Percentiles rank a stretch among this genome's conserved stretches.
Evolutionary conservation across 2,797 vertebrate genomes (phyloP).

Genomic region (Catamblyrhynchus diadema): DNA sequence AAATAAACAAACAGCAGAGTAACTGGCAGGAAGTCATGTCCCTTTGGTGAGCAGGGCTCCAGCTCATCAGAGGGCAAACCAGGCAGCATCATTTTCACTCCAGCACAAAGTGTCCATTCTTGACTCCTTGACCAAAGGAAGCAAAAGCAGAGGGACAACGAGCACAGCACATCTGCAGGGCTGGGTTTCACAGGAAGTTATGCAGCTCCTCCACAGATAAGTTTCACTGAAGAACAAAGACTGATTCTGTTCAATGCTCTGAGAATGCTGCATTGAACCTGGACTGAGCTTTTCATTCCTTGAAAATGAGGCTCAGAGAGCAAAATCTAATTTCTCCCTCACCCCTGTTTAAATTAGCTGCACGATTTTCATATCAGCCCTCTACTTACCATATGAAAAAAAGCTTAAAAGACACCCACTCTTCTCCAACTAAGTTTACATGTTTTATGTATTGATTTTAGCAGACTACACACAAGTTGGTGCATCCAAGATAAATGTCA

Average conservation of each 20-base stretch:
- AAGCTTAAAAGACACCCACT: neutral
- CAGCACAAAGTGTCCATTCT: conserved; percentile 78
- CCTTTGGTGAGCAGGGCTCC: conserved; percentile 2
- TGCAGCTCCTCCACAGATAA: conserved; percentile 73
- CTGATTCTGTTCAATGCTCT: conserved; percentile 66
- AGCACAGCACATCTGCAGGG: conserved; percentile 66
- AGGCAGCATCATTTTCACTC: conserved; percentile 68
- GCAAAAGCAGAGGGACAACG: conserved; percentile 24
- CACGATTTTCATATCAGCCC: neutral
- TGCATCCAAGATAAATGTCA: neutral
- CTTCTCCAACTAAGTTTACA: neutral
- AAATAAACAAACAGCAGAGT: conserved; percentile 55
- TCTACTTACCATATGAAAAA: neutral
- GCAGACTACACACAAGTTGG: neutral
- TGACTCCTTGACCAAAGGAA: conserved; percentile 58
- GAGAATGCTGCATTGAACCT: conserved; percentile 72
- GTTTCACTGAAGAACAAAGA: conserved; percentile 77
- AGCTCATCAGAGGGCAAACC: conserved; percentile 35
- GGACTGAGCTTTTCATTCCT: conserved; percentile 47
- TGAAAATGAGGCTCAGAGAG: conserved; percentile 44
- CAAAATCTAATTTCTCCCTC: neutral
- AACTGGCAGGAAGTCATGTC: conserved; percentile 45
- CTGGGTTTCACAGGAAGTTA: conserved; percentile 74
- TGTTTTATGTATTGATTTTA: neutral
- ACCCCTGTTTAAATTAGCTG: neutral